Evolutionary conservation across 2,113 vertebrate genomes (phyloP).

Genomic region (Pimephales promelas): DNA sequence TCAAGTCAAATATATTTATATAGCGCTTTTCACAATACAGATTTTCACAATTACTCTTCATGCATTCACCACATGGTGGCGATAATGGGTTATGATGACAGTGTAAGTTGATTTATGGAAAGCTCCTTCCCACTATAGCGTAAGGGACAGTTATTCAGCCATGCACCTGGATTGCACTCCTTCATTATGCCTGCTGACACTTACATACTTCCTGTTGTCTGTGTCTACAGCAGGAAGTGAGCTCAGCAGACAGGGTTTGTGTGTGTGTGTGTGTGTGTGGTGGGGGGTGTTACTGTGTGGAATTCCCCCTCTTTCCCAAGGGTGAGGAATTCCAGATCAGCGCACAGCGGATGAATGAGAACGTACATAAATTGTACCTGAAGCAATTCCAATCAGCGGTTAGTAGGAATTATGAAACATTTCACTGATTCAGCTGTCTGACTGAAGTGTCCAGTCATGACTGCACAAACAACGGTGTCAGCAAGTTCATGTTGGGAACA

Average conservation of each 20-base stretch:
- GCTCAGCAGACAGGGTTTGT: conserved; percentile 56
- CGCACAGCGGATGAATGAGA: conserved; percentile 13
- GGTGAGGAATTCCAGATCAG: conserved; percentile 66
- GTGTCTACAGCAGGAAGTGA: conserved; percentile 61
- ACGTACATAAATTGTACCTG: conserved; percentile 21
- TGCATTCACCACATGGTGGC: conserved; percentile 72
- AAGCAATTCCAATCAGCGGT: conserved; percentile 22
- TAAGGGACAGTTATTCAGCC: conserved; percentile 56
- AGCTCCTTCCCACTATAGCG: conserved; percentile 46
- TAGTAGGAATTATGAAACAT: background rate
- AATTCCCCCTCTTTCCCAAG: conserved; percentile 70
- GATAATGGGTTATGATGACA: conserved; percentile 63
- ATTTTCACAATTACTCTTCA: conserved; percentile 38
- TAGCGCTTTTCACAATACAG: too few species aligned
- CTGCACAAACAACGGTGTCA: conserved; percentile 21
- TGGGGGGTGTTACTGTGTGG: conserved; percentile 60
- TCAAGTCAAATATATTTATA: too few species aligned
- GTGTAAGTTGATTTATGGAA: conserved; percentile 54
- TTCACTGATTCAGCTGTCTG: conserved; percentile 21
- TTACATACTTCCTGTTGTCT: conserved; percentile 58
- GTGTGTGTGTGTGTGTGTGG: too few species aligned
- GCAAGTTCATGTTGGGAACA: background rate
- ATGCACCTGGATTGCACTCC: conserved; percentile 57
- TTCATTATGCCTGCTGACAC: conserved; percentile 24
- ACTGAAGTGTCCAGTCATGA: background rate